Base-by-base conservation (phyloP, 2,797 vertebrate species). In the Dendrocincla fuliginosa region DNA sequence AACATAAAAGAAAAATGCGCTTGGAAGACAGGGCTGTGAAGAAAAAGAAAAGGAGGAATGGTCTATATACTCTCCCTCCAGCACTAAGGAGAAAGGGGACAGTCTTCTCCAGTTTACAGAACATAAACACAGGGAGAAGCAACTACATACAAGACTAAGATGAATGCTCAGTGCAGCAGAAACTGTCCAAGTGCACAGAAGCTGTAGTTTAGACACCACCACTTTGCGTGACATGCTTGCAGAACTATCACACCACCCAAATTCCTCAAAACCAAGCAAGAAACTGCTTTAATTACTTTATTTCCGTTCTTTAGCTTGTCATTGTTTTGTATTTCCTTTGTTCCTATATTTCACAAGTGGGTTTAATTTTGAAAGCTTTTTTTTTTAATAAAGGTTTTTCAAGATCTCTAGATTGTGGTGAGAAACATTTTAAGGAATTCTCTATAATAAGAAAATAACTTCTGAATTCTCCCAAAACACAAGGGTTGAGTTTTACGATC, bases 211-310 rank as follows among this genome's bases (percentile, higher is more conserved):
- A 80, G 12, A 86, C 35, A 57, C 44, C 30, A 76, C 4, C 20
- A 41, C 44, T 75, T 89, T 24, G 74, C 9, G 2, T 95, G 93
- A 93, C 79, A 61, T 19, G 18, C 68, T 84, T 87, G 53, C 4
- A 80, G 39, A 83, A 37, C 69, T 74, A 74, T 52, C 63, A 75
- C 32, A 90, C 32, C 44, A 89, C 11, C 57, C 67, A 77, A 79
- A 91, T 90, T 86, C 80, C 77, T 90, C 50, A 79, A 80, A 91
- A 75, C n/a, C 67, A 85, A 84, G 44, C 46, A 86, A 95, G n/a
- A 84, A 91, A 90, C 65, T 84, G 61, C 35, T 91, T 64, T 79
- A 89, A 95, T 91, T 86, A 76, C 35, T 86, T 87, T 56, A 55
- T 49, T 91, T 60, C 69, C 47, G 8, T 81, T 87, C 69, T 83